Base-by-base conservation (phyloP, 2,888 invertebrate genomes). In the Drosophila cognata region DNA sequence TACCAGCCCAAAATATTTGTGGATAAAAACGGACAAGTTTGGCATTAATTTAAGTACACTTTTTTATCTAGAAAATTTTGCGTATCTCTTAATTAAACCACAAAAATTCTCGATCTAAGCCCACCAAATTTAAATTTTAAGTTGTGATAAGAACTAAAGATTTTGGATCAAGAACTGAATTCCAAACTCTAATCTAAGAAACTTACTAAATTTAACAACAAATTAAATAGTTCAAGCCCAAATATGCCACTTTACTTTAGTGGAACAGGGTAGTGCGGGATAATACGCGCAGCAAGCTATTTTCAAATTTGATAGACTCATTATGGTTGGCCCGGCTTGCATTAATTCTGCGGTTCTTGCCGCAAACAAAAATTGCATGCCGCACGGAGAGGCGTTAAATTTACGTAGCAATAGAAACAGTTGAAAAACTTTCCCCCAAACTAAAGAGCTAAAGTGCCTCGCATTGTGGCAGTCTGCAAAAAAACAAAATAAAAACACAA, bases 301-400 rank as follows among this genome's bases (percentile, higher is more conserved):
- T 69, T 71, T 71, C 56, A 68, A 66, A 71, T 53, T 68, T 67
- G 60, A 81, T 70, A 55, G 10, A 58, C 53, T 38, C 38, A 55
- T 71, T 53, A 63, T 53, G 53, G 29, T 62, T 56, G 18, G 16
- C 11, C n/a, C 38, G 36, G 38, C 28, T 41, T 46, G 28, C 21
- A 31, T 41, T 36, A 38, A 51, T 36, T 35, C 28, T n/a, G 48
- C 21, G 51, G 13, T n/a, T 55, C 28, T 38, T 31, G n/a, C 16
- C 57, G 35, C 38, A 8, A 36, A 16, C 33, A 21, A 57, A 31
- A 31, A 43, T 16, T 41, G 0, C n/a, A 5, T 57, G 8, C 41
- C 41, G 41, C 31, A 57, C 16, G 10, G 21, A 57, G n/a, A 31
- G 57, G 31, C 21, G 43, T 43, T 43, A 10, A 43, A 43, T 57